phyloP scores from a whole-genome alignment of 2,888 invertebrate genomes.

The Glyphotaelius pellucidus region DNA sequence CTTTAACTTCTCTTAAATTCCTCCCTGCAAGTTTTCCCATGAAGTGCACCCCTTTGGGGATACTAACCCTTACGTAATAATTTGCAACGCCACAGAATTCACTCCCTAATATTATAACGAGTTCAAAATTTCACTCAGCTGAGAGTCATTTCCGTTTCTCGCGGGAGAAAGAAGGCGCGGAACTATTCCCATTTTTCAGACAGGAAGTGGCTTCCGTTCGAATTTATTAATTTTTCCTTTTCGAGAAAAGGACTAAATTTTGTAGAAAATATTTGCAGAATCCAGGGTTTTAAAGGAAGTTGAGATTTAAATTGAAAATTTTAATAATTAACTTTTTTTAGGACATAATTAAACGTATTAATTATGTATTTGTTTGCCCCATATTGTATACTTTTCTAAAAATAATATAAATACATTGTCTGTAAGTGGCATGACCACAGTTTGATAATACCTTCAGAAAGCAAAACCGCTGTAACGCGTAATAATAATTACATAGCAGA shows the following conservation, averaged over 20 bases:
- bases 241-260: neutral
- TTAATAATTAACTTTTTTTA: too few relatives aligned
- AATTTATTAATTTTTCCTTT: neutral
- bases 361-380: too few relatives aligned
- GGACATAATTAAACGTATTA: too few relatives aligned
- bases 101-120: slow-evolving; percentile 27
- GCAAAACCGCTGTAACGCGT: too few relatives aligned
- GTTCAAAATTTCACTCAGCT: slow-evolving; percentile 29
- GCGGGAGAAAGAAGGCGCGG: neutral
- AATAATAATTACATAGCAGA: too few relatives aligned
- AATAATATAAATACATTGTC: too few relatives aligned
- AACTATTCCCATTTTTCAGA: neutral
- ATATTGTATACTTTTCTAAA: too few relatives aligned
- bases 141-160: slow-evolving; percentile 37
- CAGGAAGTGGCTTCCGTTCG: neutral
- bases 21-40: neutral
- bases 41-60: neutral
- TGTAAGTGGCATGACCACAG: too few relatives aligned
- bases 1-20: slow-evolving; percentile 18
- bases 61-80: neutral
- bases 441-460: too few relatives aligned
- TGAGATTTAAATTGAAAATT: neutral
- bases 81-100: slow-evolving; percentile 27
- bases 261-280: neutral
- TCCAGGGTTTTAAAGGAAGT: neutral